Percentiles rank a stretch among this genome's conserved stretches.
phyloP scores from a whole-genome alignment of 2,888 invertebrate genomes.

The Malthinus flaveolus region DNA sequence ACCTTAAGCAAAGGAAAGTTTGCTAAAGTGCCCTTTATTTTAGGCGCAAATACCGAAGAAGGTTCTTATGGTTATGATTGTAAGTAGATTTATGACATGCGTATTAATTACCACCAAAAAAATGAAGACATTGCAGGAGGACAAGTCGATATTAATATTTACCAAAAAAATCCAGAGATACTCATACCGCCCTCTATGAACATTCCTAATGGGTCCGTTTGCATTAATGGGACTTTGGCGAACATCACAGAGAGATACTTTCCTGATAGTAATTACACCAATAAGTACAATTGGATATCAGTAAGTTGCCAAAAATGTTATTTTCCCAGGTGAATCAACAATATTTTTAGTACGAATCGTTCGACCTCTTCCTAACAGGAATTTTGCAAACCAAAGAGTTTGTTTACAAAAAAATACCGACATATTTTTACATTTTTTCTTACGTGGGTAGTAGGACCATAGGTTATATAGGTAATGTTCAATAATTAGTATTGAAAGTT shows the following conservation, averaged over 20 bases:
- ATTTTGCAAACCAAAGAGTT: background rate
- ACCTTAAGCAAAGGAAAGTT: background rate
- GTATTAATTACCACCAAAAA: background rate
- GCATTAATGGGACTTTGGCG: background rate
- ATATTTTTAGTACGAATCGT: background rate
- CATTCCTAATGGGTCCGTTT: background rate
- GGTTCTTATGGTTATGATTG: constrained; percentile 10
- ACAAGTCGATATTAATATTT: background rate
- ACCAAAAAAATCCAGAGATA: background rate
- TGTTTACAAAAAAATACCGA: background rate
- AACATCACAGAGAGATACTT: constrained; percentile 2
- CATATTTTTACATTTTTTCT: background rate
- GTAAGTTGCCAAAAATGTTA: background rate
- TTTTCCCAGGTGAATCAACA: no score
- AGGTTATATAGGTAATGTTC: background rate
- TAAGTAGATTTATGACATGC: background rate
- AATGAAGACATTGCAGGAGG: background rate
- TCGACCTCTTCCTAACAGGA: constrained; percentile 7
- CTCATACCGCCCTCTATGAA: constrained; percentile 4
- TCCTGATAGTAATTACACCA: background rate
- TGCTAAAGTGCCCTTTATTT: constrained; percentile 2
- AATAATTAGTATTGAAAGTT: background rate
- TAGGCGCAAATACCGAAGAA: constrained; percentile 12
- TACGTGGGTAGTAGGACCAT: background rate
- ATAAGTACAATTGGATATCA: constrained; percentile 2